Percentiles rank a stretch among this genome's conserved stretches.
Conservation (phyloP, 2,113 vertebrate genomes). For the Bos taurus region DNA sequence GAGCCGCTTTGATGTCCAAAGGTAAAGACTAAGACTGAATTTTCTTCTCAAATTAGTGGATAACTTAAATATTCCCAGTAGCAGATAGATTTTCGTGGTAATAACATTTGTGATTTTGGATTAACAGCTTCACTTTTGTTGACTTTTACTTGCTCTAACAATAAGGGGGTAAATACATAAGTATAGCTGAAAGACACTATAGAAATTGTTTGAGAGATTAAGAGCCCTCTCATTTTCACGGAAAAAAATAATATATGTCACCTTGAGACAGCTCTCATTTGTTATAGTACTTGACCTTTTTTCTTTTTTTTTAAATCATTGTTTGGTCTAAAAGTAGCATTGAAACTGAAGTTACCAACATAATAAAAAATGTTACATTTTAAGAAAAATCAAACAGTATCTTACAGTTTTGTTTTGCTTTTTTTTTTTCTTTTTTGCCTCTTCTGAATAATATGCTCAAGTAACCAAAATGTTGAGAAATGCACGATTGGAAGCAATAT, state of each 20-base stretch:
- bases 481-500: conserved; percentile 85
- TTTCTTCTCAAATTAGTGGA: neutral
- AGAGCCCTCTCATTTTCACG: neutral
- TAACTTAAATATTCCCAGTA: neutral
- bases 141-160: neutral
- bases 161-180: neutral
- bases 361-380: neutral
- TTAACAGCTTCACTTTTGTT: neutral
- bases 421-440: neutral
- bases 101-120: neutral
- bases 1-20: neutral
- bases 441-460: conserved; percentile 91
- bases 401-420: neutral
- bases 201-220: neutral
- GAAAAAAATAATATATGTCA: neutral
- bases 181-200: neutral
- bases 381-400: neutral
- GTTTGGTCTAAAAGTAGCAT: neutral
- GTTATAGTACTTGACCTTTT: too few relatives aligned
- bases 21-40: neutral
- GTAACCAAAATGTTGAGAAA: conserved; percentile 89
- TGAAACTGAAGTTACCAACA: neutral
- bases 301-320: neutral
- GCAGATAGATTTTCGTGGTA: neutral
- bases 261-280: neutral